Evolutionary conservation across 2,113 vertebrate genomes (phyloP).

Genomic region (Scartelaos histophorus): DNA sequence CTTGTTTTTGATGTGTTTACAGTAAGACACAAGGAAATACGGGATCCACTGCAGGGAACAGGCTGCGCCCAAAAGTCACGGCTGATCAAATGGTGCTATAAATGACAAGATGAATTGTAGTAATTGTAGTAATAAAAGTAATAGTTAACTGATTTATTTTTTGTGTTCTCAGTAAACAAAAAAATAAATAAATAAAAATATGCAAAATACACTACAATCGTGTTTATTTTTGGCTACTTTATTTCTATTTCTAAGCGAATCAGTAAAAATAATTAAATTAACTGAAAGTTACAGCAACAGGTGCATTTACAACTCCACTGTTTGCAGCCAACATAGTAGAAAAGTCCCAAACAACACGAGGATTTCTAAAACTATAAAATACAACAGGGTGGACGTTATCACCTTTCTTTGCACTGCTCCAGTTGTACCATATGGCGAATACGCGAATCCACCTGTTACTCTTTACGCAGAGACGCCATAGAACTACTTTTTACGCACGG

Average conservation of each 20-base stretch:
- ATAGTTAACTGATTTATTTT: no score
- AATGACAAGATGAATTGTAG: not conserved
- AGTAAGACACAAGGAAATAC: constrained; percentile 5
- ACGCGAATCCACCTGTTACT: not conserved
- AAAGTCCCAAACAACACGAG: not conserved
- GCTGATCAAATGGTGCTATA: not conserved
- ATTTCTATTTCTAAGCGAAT: not conserved
- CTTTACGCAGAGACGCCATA: not conserved
- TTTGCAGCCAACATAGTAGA: not conserved
- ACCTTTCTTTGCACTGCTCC: not conserved
- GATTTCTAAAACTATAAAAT: not conserved
- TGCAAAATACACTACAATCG: not conserved
- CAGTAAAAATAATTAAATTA: not conserved
- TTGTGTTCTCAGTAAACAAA: not conserved
- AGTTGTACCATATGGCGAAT: not conserved
- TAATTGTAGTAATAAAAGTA: no score
- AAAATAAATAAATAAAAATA: not conserved
- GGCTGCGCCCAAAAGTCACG: not conserved
- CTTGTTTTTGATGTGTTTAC: not conserved
- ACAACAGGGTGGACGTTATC: not conserved
- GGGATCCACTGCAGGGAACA: not conserved
- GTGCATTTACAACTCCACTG: not conserved
- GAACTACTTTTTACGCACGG: not conserved
- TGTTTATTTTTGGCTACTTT: not conserved
- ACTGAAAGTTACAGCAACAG: not conserved